A percentile compares a stretch with the other conserved stretches of the same genome.
Evolutionary conservation across 2,888 invertebrate species (phyloP).

Genomic region (Embidobia sp.): DNA sequence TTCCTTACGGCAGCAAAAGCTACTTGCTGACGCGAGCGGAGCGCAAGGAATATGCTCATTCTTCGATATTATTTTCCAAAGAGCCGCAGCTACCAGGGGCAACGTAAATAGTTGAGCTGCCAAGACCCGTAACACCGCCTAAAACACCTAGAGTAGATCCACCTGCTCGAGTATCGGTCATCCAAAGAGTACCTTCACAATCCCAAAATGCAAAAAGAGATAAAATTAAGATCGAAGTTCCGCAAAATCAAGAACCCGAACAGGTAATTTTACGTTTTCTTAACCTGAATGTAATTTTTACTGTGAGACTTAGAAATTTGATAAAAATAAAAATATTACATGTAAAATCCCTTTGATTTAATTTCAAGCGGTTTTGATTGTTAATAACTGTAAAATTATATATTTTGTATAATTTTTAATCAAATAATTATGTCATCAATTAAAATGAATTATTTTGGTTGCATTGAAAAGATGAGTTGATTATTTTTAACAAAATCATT

Average conservation of each 20-base stretch:
- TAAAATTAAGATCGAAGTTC: constrained; percentile 77
- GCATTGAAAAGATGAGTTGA: too few relatives aligned
- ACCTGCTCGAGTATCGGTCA: constrained; percentile 89
- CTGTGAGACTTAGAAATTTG: too few relatives aligned
- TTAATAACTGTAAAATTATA: too few relatives aligned
- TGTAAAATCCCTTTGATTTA: too few relatives aligned
- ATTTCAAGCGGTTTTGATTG: too few relatives aligned
- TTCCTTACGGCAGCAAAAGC: constrained; percentile 90
- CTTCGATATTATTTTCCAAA: constrained; percentile 81
- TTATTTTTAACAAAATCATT: too few relatives aligned
- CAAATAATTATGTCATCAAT: too few relatives aligned
- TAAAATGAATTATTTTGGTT: too few relatives aligned
- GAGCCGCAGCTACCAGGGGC: constrained; percentile 86
- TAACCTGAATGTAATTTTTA: background rate
- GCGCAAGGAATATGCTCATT: constrained; percentile 87
- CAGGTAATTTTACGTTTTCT: constrained; percentile 70
- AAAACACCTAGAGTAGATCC: constrained; percentile 84
- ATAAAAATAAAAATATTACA: too few relatives aligned
- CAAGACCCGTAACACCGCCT: constrained; percentile 84
- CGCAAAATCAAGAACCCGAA: constrained; percentile 80
- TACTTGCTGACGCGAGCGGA: constrained; percentile 92
- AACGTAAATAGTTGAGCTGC: constrained; percentile 77
- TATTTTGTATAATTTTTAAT: too few relatives aligned
- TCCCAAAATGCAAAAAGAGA: constrained; percentile 75
- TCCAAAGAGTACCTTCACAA: constrained; percentile 88